These are phyloP conservation scores for Coracias cyanogaster DNA, from an alignment of 2,797 vertebrate genomes.

Conservation along the genomic window DNA sequence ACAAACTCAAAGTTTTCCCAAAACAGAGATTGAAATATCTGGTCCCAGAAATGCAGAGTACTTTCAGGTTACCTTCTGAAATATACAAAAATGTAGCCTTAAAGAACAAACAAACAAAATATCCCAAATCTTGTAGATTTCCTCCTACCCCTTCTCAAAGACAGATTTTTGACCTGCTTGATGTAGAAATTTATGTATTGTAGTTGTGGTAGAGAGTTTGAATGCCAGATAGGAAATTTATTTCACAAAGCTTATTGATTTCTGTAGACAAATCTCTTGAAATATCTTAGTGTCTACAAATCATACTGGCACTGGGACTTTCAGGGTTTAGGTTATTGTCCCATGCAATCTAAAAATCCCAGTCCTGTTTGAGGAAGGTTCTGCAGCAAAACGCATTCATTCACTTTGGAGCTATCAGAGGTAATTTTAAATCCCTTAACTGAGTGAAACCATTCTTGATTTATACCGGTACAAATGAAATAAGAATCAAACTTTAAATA, in stretches of 20 bases:
- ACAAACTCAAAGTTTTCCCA: neutral
- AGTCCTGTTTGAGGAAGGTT: neutral
- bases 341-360: neutral
- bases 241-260: conserved; percentile 37
- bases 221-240: conserved; percentile 16
- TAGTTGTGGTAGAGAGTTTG: neutral
- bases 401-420: neutral
- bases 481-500: neutral
- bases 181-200: neutral
- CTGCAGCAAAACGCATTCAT: neutral
- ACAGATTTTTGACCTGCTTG: neutral
- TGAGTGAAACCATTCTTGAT: neutral
- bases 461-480: neutral
- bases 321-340: neutral
- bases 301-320: neutral
- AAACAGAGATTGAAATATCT: neutral
- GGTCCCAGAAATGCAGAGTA: neutral
- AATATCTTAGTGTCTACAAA: conserved; percentile 4
- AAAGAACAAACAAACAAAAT: neutral
- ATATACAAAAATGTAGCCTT: neutral
- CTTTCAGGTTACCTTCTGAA: neutral
- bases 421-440: neutral
- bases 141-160: neutral
- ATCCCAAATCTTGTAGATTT: neutral
- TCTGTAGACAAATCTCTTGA: conserved; percentile 25